Evolutionary conservation across 2,888 invertebrate genomes (phyloP).

Genomic region (Caenorhabditis sp.): DNA sequence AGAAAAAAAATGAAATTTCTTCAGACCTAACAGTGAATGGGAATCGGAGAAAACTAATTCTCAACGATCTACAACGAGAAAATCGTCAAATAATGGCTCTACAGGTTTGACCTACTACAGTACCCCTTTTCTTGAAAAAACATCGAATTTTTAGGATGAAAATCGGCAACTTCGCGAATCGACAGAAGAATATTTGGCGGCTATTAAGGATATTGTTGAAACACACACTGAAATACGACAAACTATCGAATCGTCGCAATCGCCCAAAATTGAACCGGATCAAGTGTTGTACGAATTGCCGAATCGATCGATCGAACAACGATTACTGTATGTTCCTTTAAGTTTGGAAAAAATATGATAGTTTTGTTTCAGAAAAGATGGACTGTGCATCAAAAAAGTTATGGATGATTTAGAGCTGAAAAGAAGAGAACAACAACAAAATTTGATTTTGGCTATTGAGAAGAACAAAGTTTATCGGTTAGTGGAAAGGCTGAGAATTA

Average conservation of each 20-base stretch:
- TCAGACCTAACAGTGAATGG: conserved; percentile 38
- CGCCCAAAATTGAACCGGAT: not conserved
- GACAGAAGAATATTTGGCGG: conserved; percentile 23
- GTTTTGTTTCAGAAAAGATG: not conserved
- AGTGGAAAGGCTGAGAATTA: too few relatives aligned
- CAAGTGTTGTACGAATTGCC: not conserved
- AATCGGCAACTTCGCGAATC: conserved; percentile 34
- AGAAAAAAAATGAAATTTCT: not conserved
- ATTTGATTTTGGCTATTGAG: not conserved
- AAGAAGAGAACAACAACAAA: not conserved
- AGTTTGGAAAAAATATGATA: too few relatives aligned
- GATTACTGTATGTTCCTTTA: not conserved
- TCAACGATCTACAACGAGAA: conserved; percentile 43
- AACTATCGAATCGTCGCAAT: not conserved
- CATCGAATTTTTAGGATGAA: conserved; percentile 23
- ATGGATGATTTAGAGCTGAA: not conserved
- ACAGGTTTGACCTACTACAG: conserved; percentile 18
- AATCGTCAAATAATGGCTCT: conserved; percentile 42
- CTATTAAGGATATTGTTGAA: conserved; percentile 28
- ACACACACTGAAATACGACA: conserved; percentile 23
- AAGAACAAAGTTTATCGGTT: not conserved
- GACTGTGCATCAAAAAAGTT: not conserved
- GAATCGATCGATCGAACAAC: not conserved
- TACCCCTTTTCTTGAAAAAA: too few relatives aligned
- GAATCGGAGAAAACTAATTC: conserved; percentile 31